A percentile compares a stretch with the other conserved stretches of the same genome.
These are phyloP conservation scores for Anser cygnoides DNA, from an alignment of 2,113 vertebrate genomes.

Conservation along the genomic window DNA sequence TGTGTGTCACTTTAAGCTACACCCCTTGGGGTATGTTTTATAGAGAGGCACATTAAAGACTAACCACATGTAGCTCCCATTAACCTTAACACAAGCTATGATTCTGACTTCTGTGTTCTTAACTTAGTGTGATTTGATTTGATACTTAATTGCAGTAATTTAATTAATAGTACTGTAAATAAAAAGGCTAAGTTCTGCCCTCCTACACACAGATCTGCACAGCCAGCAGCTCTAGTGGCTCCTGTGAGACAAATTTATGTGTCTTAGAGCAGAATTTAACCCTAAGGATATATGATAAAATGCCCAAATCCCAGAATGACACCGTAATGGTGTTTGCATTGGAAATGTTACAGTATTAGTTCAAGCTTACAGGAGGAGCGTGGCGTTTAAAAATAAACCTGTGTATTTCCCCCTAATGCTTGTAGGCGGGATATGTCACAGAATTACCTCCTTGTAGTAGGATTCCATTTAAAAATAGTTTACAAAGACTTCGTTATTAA, in stretches of 20 bases:
- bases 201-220: not conserved
- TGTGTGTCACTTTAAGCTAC: not conserved
- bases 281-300: not conserved
- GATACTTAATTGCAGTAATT: conserved; percentile 58
- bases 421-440: not conserved
- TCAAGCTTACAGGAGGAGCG: not conserved
- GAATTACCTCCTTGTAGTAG: not conserved
- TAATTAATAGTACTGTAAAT: conserved; percentile 65
- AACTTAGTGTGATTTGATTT: conserved; percentile 31
- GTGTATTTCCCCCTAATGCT: not conserved
- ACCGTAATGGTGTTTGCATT: not conserved
- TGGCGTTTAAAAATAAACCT: not conserved
- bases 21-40: not conserved
- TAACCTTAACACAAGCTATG: not conserved
- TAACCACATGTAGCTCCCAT: not conserved
- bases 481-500: not conserved
- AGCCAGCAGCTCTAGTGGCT: not conserved
- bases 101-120: conserved; percentile 32
- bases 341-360: not conserved
- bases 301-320: not conserved
- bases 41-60: not conserved
- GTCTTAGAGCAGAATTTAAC: conserved; percentile 7
- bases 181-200: conserved; percentile 9
- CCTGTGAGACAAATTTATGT: not conserved
- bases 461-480: not conserved